Base-by-base conservation (phyloP, 1,140 invertebrate genomes). In the Galendromus occidentalis region DNA sequence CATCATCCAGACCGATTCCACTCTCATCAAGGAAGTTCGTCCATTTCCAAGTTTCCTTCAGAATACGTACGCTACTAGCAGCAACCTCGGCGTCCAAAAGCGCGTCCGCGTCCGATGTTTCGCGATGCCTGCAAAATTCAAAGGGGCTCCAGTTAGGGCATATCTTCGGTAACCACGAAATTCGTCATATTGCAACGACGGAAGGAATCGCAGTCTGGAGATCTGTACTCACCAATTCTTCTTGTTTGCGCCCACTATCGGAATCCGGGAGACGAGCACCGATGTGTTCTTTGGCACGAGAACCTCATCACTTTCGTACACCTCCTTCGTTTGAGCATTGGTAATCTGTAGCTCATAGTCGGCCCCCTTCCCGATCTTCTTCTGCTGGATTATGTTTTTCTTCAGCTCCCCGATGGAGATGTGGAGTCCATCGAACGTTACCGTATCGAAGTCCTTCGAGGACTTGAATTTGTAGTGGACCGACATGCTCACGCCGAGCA, bases 401-500 rank as follows among this genome's bases (percentile, higher is more conserved):
- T 97, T 97, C 63, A 97, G 80, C 75, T 98, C 93, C 22, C 83
- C 84, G 68, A 96, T 85, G 47, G 90, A 91, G 73, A 98, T 96
- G 74, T 94, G 87, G 33, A 97, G 79, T 45, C 92, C 92, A 82
- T 98, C 93, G 75, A 98, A 96, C 22, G 88, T 92, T 47, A 97
- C 85, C 4, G 91, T 94, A 74, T 95, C 91, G 79, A 86, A 94
- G 73, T 94, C 87, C 71, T 92, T 80, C 63, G 88, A 86, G 71
- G 89, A 91, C 79, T 95, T 96, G 75, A 98, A 97, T 78, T 97
- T 97, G 78, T 97, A 98, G 78, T 97, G 91, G 67, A 98, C 88
- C 71, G 91, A 95, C 85, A 93, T 93, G 14, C 5, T 47, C 4
- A 14, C 18, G 7, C 45, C 4, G 45, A 14, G 4, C 4, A 4